Conservation (phyloP, 2,888 invertebrate species). For the Actias luna region DNA sequence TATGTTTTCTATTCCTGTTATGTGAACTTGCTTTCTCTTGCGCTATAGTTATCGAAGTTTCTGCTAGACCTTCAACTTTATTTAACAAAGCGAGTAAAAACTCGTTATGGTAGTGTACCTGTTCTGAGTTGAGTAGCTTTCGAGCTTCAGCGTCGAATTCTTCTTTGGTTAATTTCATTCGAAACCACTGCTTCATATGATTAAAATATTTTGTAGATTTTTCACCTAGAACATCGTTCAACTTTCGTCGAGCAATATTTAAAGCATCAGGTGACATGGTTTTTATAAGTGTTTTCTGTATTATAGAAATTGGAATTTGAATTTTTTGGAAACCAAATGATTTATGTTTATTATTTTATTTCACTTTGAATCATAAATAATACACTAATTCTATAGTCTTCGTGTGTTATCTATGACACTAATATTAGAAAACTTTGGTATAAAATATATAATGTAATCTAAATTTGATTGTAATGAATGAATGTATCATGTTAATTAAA, state of each 20-base stretch:
- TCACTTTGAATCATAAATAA: too few relatives aligned
- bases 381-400: too few relatives aligned
- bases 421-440: too few relatives aligned
- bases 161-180: constrained; percentile 88
- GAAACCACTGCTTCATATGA: constrained; percentile 89
- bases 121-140: constrained; percentile 86
- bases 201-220: constrained; percentile 86
- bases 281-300: constrained; percentile 57
- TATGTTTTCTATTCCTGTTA: constrained; percentile 71
- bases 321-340: too few relatives aligned
- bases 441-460: too few relatives aligned
- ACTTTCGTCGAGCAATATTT: constrained; percentile 82
- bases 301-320: too few relatives aligned
- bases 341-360: too few relatives aligned
- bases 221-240: constrained; percentile 85
- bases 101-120: constrained; percentile 92
- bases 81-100: constrained; percentile 90
- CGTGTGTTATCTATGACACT: too few relatives aligned
- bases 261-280: constrained; percentile 69
- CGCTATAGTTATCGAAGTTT: constrained; percentile 65
- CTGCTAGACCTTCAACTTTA: constrained; percentile 84
- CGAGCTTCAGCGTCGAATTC: constrained; percentile 92
- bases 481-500: too few relatives aligned
- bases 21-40: constrained; percentile 70
- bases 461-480: too few relatives aligned